Conservation (phyloP, 2,888 invertebrate genomes). For the Tillus elongatus region DNA sequence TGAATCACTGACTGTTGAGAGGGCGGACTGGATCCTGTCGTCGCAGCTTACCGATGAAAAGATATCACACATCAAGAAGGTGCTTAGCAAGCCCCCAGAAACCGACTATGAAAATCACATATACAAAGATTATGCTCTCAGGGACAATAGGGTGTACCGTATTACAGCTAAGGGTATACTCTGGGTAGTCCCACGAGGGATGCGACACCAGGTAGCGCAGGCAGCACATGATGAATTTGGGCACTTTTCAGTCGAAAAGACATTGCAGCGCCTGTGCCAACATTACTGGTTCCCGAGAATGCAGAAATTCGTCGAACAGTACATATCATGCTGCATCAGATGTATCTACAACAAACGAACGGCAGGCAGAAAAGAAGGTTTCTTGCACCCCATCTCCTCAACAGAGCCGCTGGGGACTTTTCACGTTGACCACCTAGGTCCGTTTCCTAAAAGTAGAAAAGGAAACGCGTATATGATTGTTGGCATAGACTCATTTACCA, state of each 20-base stretch:
- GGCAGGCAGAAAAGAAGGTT: constrained; percentile 24
- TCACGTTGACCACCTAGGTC: constrained; percentile 29
- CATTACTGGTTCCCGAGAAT: constrained; percentile 30
- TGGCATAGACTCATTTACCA: constrained; percentile 25
- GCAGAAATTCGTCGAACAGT: constrained; percentile 19
- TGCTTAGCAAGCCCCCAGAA: background rate
- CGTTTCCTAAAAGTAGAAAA: constrained; percentile 17
- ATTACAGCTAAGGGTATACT: constrained; percentile 14
- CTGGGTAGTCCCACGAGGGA: constrained; percentile 20
- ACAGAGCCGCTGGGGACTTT: constrained; percentile 24
- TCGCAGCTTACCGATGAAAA: no score
- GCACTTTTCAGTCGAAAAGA: constrained; percentile 28
- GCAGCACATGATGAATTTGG: constrained; percentile 23
- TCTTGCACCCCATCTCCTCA: constrained; percentile 24
- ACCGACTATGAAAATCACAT: constrained; percentile 1
- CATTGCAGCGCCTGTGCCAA: constrained; percentile 20
- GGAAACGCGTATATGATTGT: constrained; percentile 23
- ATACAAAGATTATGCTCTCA: background rate
- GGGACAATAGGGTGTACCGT: constrained; percentile 21
- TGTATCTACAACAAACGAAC: constrained; percentile 22
- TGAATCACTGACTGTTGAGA: no score
- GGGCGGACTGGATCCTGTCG: no score
- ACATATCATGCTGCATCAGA: constrained; percentile 26
- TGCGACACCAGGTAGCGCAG: constrained; percentile 17
- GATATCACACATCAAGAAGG: background rate